Evolutionary conservation across 2,888 invertebrate genomes (phyloP).

Genomic region (Scelioninae gen. 1): DNA sequence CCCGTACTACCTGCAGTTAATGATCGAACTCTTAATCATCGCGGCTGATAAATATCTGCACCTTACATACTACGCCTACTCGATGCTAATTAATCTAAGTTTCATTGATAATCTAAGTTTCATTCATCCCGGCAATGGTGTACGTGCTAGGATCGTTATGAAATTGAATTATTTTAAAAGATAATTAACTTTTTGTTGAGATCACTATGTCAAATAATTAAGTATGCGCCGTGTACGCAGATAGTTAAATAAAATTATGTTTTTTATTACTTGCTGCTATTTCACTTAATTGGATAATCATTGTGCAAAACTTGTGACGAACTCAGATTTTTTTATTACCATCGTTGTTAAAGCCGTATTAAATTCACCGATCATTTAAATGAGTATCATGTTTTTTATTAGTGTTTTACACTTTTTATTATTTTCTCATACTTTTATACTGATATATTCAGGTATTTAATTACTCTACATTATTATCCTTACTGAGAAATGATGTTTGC

Average conservation of each 20-base stretch:
- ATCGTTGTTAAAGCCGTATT: too few species aligned
- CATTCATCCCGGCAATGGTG: slow-evolving; percentile 51
- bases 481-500: too few species aligned
- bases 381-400: too few species aligned
- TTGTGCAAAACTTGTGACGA: slow-evolving; percentile 18
- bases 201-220: slow-evolving; percentile 34
- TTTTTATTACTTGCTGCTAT: not conserved
- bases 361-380: too few species aligned
- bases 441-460: not conserved
- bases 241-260: slow-evolving; percentile 30
- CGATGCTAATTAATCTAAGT: slow-evolving; percentile 64
- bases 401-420: too few species aligned
- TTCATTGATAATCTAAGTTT: slow-evolving; percentile 58
- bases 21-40: slow-evolving; percentile 64
- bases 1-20: slow-evolving; percentile 48
- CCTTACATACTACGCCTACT: slow-evolving; percentile 55
- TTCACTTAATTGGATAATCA: slow-evolving; percentile 33
- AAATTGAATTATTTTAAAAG: slow-evolving; percentile 56
- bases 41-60: slow-evolving; percentile 60
- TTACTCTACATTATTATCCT: not conserved
- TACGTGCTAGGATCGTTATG: slow-evolving; percentile 29
- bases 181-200: slow-evolving; percentile 54
- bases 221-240: slow-evolving; percentile 4
- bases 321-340: not conserved
- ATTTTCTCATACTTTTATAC: too few species aligned